Evolutionary conservation across 2,888 invertebrate genomes (phyloP).

Genomic region (Acrobasis repandana): DNA sequence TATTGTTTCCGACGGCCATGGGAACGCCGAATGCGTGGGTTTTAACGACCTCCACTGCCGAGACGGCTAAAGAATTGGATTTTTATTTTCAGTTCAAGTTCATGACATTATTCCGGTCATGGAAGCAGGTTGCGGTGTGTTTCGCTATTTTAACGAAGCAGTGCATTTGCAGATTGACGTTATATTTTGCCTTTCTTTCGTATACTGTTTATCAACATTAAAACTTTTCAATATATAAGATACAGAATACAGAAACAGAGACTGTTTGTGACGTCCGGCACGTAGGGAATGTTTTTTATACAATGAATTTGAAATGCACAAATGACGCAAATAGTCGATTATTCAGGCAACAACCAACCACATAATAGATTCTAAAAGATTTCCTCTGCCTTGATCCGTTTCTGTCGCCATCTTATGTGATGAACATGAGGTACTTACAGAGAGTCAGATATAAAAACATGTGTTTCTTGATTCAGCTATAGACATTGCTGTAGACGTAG

Average conservation of each 20-base stretch:
- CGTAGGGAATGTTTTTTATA: slow-evolving; percentile 30
- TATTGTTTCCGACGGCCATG: slow-evolving; percentile 74
- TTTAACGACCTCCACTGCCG: slow-evolving; percentile 63
- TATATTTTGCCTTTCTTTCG: slow-evolving; percentile 18
- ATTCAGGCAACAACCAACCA: slow-evolving; percentile 57
- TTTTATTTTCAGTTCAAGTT: slow-evolving; percentile 54
- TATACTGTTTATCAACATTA: slow-evolving; percentile 13
- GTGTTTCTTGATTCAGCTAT: too few species aligned
- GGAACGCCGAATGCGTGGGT: slow-evolving; percentile 59
- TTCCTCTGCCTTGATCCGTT: slow-evolving; percentile 62
- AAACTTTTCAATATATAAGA: neutral
- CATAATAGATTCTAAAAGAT: slow-evolving; percentile 54
- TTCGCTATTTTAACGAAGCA: slow-evolving; percentile 10
- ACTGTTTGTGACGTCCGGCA: slow-evolving; percentile 27
- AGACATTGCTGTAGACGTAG: too few species aligned
- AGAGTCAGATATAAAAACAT: too few species aligned
- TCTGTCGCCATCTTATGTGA: slow-evolving; percentile 37
- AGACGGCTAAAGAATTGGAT: slow-evolving; percentile 42
- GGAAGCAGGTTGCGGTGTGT: slow-evolving; percentile 17
- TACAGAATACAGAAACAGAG: too few species aligned
- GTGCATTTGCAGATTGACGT: neutral
- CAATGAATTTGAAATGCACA: slow-evolving; percentile 51
- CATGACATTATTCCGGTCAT: slow-evolving; percentile 36
- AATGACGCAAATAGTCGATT: slow-evolving; percentile 63
- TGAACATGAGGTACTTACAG: too few species aligned